Evolutionary conservation across 1,140 invertebrate species (phyloP), one percentile per base, ranked within the genome.

Genomic region (Mesaphorura yosii): DNA sequence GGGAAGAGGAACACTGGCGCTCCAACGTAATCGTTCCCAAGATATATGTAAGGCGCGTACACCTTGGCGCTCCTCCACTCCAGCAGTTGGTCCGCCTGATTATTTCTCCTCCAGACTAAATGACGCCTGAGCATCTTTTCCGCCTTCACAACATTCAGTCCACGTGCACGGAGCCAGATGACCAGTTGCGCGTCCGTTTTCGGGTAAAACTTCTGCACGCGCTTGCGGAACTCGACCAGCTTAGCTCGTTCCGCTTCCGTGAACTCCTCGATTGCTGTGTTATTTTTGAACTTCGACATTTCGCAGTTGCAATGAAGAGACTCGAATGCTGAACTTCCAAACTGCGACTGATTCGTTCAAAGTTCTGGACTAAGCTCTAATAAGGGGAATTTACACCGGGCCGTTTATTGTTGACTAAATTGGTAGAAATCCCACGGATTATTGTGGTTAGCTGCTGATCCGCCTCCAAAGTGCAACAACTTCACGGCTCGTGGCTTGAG

Each of bases 121-220:
- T 54, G 52, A 22, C 37, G 3, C n/a, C 34, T 4, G 1, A 54
- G 23, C 52, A 54, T 54, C 20, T 54, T 19, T 23, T 54, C 52
- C 3, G 52, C 52, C 34, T 54, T 54, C 1, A 15, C 15, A 3
- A 54, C 2, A 26, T 54, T 46, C 3, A 22, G 12, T 28, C 48
- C 46, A 29, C 44, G n/a, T 3, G 52, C 52, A 5, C 52, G 7
- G 2, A 54, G 27, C 52, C 52, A 54, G 2, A 31, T 10, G 2
- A 54, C n/a, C 7, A 54, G n/a, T 19, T 54, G 27, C 14, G 14
- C 20, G 2, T 47, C 44, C 15, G 44, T 5, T 19, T 20, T 26
- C 6, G 44, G 44, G 23, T 46, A 46, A 46, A 46, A 7, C 7
- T 25, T 20, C 12, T 27, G 12, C 12, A 46, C 44, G 12, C 40